phyloP scores from a whole-genome alignment of 2,113 vertebrate genomes.

The Mugil cephalus region DNA sequence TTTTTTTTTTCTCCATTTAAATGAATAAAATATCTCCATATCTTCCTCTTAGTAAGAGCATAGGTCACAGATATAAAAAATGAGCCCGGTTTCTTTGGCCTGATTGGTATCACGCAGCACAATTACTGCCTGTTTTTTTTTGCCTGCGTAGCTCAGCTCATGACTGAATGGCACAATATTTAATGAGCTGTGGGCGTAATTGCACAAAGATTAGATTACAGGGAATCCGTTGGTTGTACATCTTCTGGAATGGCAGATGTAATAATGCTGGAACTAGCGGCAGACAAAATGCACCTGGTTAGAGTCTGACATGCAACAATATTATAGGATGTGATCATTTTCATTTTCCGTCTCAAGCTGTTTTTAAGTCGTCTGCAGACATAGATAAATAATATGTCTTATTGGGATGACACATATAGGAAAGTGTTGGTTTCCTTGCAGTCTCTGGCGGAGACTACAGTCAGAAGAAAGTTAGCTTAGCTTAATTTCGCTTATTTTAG shows the following conservation, averaged over 20 bases:
- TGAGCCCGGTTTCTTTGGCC: no score
- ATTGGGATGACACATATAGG: no score
- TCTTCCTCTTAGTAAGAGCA: neutral
- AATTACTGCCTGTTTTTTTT: slow-evolving; percentile 8
- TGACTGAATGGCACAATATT: slow-evolving; percentile 18
- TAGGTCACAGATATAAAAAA: neutral
- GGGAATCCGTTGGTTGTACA: slow-evolving; percentile 33
- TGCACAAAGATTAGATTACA: slow-evolving; percentile 31
- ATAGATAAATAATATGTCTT: no score
- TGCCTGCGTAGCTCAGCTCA: slow-evolving; percentile 14
- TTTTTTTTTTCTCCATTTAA: slow-evolving; percentile 35
- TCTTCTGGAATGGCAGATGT: slow-evolving; percentile 39
- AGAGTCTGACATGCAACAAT: slow-evolving; percentile 5
- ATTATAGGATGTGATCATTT: slow-evolving; percentile 16
- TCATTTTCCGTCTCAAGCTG: slow-evolving; percentile 27
- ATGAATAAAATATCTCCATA: slow-evolving; percentile 22
- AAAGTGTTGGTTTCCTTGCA: no score
- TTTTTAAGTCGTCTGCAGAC: neutral
- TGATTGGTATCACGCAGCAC: slow-evolving; percentile 5
- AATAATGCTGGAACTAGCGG: slow-evolving; percentile 21
- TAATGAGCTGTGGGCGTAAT: slow-evolving; percentile 38
- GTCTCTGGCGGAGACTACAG: no score
- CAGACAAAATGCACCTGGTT: neutral
- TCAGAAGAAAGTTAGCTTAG: no score
- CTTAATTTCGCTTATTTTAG: no score